Percentiles rank a stretch among this genome's conserved stretches.
Evolutionary conservation across 2,113 vertebrate genomes (phyloP).

Genomic region (Siphamia tubifer): DNA sequence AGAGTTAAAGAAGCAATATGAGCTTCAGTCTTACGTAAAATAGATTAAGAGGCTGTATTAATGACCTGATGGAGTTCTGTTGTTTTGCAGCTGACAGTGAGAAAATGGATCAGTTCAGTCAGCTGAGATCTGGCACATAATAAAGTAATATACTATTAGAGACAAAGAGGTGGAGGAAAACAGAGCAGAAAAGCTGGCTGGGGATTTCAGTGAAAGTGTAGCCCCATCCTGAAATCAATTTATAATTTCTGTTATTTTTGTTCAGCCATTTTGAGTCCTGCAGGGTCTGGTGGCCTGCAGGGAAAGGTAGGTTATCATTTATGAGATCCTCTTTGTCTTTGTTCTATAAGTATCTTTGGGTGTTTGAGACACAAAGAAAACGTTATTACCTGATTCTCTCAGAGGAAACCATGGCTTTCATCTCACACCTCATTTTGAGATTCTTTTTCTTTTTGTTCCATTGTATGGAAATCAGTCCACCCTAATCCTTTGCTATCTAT

Average conservation of each 20-base stretch:
- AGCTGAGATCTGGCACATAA: neutral
- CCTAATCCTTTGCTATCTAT: conserved; percentile 24
- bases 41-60: conserved; percentile 21
- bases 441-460: neutral
- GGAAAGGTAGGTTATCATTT: conserved; percentile 20
- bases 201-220: neutral
- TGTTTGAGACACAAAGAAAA: conserved; percentile 29
- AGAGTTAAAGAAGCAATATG: conserved; percentile 14
- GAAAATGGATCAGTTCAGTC: conserved; percentile 11
- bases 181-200: neutral
- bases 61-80: conserved; percentile 37
- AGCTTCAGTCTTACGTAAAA: conserved; percentile 32
- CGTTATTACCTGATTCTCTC: conserved; percentile 2
- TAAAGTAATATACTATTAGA: conserved; percentile 34
- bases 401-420: conserved; percentile 32
- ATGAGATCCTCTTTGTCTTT: conserved; percentile 32
- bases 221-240: conserved; percentile 10
- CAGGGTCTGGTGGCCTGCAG: conserved; percentile 7
- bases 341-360: conserved; percentile 26
- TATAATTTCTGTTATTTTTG: conserved; percentile 15
- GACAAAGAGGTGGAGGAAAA: neutral
- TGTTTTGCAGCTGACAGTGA: conserved; percentile 3
- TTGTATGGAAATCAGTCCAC: conserved; percentile 35
- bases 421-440: conserved; percentile 32
- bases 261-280: conserved; percentile 14